Conservation (phyloP, 2,113 vertebrate species). For the Craseonycteris thonglongyai region DNA sequence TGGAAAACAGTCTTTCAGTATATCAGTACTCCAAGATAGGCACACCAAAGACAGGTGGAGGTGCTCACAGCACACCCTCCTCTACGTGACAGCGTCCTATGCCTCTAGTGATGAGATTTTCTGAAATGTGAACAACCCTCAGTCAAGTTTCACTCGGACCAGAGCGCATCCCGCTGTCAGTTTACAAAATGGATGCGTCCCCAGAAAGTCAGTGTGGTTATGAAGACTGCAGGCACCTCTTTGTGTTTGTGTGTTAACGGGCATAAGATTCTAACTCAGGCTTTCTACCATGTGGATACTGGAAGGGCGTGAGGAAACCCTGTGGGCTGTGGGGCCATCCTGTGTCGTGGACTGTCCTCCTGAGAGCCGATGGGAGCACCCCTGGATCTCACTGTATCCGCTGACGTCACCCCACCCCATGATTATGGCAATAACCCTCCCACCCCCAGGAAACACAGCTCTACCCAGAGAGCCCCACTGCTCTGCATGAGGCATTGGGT, state of each 20-base stretch:
- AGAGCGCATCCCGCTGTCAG: rapidly evolving
- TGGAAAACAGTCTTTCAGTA: background rate
- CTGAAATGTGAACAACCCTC: background rate
- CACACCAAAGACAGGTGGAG: background rate
- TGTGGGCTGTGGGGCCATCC: rapidly evolving
- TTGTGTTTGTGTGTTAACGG: rapidly evolving
- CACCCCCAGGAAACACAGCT: background rate
- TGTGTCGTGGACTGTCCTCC: background rate
- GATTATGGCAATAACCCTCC: too few relatives aligned
- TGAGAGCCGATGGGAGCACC: rapidly evolving
- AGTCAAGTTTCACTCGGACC: background rate
- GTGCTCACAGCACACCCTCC: rapidly evolving
- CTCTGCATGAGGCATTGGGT: rapidly evolving
- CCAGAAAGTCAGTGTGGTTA: background rate
- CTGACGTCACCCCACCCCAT: background rate
- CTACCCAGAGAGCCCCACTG: background rate
- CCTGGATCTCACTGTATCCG: background rate
- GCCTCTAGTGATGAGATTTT: background rate
- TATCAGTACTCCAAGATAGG: background rate
- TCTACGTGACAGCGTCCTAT: rapidly evolving
- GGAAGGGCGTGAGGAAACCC: background rate
- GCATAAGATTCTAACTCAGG: background rate
- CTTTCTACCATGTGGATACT: rapidly evolving
- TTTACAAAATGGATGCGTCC: rapidly evolving
- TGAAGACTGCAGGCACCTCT: background rate